A percentile compares a stretch with the other conserved stretches of the same genome.
Conservation (phyloP, 2,797 vertebrate genomes). For the Morus bassanus region DNA sequence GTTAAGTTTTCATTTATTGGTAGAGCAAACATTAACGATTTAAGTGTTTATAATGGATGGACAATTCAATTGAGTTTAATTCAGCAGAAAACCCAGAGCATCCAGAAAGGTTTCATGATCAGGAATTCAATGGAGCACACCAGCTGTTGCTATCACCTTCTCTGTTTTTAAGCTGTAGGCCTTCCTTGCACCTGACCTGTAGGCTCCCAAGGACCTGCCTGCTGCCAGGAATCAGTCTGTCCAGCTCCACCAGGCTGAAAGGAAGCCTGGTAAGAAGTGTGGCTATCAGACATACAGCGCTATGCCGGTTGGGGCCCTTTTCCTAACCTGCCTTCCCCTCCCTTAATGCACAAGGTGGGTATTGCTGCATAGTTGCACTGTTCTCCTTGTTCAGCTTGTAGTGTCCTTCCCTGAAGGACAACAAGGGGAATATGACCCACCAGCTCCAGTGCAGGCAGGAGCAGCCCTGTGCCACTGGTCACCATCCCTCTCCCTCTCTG, state of each 20-base stretch:
- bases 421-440: neutral
- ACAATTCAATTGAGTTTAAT: constrained; percentile 64
- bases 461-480: neutral
- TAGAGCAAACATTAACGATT: constrained; percentile 12
- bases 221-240: neutral
- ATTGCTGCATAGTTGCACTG: neutral
- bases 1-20: constrained; percentile 58
- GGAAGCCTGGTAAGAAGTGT: neutral
- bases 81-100: constrained; percentile 65
- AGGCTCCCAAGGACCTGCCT: neutral
- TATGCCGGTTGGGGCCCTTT: neutral
- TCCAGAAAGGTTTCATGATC: constrained; percentile 46
- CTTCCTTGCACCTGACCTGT: neutral
- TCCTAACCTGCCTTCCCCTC: neutral
- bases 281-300: neutral
- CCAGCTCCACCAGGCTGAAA: neutral
- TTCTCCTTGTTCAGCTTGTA: neutral
- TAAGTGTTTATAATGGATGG: constrained; percentile 61
- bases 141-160: neutral
- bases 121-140: neutral
- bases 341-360: rapidly evolving
- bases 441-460: neutral
- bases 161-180: neutral
- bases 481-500: neutral
- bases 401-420: neutral